A percentile compares a stretch with the other conserved stretches of the same genome.
phyloP scores from a whole-genome alignment of 2,797 vertebrate species.

The Eupleurogrammus muticus region DNA sequence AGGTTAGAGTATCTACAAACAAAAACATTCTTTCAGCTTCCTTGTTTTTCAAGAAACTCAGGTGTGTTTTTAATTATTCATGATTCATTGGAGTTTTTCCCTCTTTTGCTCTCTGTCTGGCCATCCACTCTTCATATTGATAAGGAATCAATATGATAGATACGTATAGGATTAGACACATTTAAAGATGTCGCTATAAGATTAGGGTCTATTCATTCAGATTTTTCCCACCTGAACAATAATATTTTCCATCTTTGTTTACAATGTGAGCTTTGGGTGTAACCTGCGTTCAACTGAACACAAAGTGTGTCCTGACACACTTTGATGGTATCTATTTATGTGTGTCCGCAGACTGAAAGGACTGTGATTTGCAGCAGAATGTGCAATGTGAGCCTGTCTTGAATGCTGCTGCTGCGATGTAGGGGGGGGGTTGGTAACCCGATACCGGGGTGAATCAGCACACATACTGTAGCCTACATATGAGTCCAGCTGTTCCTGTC shows the following conservation, averaged over 20 bases:
- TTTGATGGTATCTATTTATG: constrained; percentile 18
- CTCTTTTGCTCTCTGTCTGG: not conserved
- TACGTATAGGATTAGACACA: not conserved
- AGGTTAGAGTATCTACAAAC: not conserved
- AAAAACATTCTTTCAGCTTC: not conserved
- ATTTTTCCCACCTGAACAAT: constrained; percentile 22
- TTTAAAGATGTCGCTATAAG: not conserved
- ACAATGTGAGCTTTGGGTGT: constrained; percentile 46
- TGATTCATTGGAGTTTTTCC: not conserved
- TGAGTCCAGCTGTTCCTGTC: constrained; percentile 65
- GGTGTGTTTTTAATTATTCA: not conserved
- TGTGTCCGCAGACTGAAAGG: constrained; percentile 16
- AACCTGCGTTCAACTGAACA: constrained; percentile 38
- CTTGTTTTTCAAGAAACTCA: not conserved
- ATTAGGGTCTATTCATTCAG: constrained; percentile 16
- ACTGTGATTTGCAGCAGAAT: constrained; percentile 30
- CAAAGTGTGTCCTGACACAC: constrained; percentile 31
- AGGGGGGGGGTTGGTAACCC: constrained; percentile 56
- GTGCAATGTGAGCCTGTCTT: constrained; percentile 36
- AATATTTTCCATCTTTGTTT: constrained; percentile 20
- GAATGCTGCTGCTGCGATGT: constrained; percentile 20
- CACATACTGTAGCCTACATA: constrained; percentile 47
- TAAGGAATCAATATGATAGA: constrained; percentile 5
- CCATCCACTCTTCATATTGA: not conserved
- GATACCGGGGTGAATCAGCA: constrained; percentile 62